These are phyloP conservation scores for Aporophyla nigra DNA, from an alignment of 2,888 invertebrate genomes.

Conservation along the genomic window DNA sequence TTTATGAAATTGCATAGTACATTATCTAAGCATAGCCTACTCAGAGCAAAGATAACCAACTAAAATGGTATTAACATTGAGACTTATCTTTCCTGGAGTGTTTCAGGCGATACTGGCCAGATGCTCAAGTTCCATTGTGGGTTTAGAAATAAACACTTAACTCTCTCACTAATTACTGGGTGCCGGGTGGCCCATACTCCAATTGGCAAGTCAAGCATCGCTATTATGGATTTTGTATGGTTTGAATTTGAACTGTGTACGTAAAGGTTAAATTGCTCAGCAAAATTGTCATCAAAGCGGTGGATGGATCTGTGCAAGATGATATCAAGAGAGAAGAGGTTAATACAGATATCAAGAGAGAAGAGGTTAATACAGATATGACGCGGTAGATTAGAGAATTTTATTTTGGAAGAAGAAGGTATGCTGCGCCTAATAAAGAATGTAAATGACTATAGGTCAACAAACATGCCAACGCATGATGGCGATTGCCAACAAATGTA, in stretches of 20 bases:
- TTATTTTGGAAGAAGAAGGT: not conserved
- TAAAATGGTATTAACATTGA: not conserved
- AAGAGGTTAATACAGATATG: not conserved
- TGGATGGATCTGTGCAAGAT: not conserved
- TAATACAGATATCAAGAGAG: too few relatives aligned
- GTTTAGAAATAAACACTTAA: not conserved
- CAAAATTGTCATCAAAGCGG: not conserved
- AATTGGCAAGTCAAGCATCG: not conserved
- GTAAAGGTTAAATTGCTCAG: not conserved
- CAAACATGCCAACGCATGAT: not conserved
- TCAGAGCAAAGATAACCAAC: not conserved
- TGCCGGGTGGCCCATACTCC: not conserved
- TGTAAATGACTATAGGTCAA: not conserved
- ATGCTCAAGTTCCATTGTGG: not conserved
- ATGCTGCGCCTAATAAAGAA: not conserved
- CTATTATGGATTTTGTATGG: not conserved
- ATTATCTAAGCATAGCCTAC: not conserved
- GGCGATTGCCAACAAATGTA: not conserved
- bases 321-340: not conserved
- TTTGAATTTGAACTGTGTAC: not conserved
- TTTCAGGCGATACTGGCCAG: not conserved
- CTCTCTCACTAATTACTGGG: not conserved
- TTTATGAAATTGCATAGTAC: not conserved
- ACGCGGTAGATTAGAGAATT: not conserved
- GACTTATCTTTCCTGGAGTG: not conserved